Evolutionary conservation across 2,888 invertebrate species (phyloP), one percentile per base, ranked within the genome.

Genomic region (Craniophora ligustri): DNA sequence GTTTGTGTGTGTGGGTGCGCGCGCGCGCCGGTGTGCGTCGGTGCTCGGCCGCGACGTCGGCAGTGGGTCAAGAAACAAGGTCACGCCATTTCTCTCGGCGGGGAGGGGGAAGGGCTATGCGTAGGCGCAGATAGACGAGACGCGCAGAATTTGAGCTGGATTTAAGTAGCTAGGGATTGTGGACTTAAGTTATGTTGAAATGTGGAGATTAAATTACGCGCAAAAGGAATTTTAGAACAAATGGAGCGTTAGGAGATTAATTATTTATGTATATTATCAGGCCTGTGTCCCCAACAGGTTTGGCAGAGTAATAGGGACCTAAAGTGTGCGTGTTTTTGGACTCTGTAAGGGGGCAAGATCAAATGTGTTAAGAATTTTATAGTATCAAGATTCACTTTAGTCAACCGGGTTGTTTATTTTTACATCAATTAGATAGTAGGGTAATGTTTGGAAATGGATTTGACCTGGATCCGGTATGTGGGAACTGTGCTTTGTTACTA

Each of bases 61-160:
- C 90, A 92, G 87, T 92, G 82, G 92, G 92, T 91, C 92, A 92
- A 81, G 82, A 81, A 92, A 92, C 91, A 92, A 92, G 92, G 92
- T 86, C 92, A 85, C 78, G 83, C 83, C 92, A 92, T 92, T 92
- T 92, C 92, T 92, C 92, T 82, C 63, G 60, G 50, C 53, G 67
- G 75, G 63, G 72, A 54, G 42, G 57, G 56, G 66, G 59, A 72
- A 74, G 79, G 79, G 76, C 72, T 58, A 61, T 68, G 76, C 75
- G 78, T 77, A 81, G 79, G 75, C 69, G 67, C 65, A 42, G 55
- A 68, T 65, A 68, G 53, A 63, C 57, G 57, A 44, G 50, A 28
- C 61, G 21, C 14, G 56, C 67, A 51, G 39, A 63, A 67, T 57
- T 63, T 30, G 50, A 61, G 57, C 53, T 62, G 57, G 63, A 57